phyloP scores from a whole-genome alignment of 2,797 vertebrate species.

The Pipistrellus pygmaeus region DNA sequence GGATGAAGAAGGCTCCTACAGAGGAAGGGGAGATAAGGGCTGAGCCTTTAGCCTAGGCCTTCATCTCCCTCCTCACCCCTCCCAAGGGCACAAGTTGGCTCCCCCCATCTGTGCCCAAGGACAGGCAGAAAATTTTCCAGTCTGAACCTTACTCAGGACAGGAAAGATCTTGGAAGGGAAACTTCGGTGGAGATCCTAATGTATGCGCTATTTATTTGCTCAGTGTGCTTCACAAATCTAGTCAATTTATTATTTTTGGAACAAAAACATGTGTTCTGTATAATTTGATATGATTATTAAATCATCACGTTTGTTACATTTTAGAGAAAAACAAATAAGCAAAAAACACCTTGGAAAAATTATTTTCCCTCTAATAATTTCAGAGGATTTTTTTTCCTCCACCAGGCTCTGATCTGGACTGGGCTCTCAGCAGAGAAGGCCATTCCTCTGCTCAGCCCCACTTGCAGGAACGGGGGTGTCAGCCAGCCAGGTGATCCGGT shows the following conservation, averaged over 20 bases:
- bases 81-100: background rate
- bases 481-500: background rate
- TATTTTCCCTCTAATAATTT: conserved; percentile 51
- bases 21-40: background rate
- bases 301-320: conserved; percentile 10
- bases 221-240: conserved; percentile 19
- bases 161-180: conserved; percentile 4
- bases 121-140: background rate
- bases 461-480: background rate
- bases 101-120: background rate
- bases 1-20: conserved; percentile 95
- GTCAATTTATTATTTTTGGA: conserved; percentile 54
- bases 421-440: background rate
- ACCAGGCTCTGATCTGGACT: background rate
- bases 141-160: background rate
- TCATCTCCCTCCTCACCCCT: background rate
- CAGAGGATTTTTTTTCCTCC: background rate
- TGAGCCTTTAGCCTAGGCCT: background rate
- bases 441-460: background rate
- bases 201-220: background rate
- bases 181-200: background rate
- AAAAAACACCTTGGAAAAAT: conserved; percentile 16
- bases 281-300: conserved; percentile 58
- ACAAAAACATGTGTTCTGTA: conserved; percentile 42
- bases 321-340: conserved; percentile 61